A percentile compares a stretch with the other conserved stretches of the same genome.
Evolutionary conservation across 2,113 vertebrate genomes (phyloP).

Genomic region (Antennarius striatus): DNA sequence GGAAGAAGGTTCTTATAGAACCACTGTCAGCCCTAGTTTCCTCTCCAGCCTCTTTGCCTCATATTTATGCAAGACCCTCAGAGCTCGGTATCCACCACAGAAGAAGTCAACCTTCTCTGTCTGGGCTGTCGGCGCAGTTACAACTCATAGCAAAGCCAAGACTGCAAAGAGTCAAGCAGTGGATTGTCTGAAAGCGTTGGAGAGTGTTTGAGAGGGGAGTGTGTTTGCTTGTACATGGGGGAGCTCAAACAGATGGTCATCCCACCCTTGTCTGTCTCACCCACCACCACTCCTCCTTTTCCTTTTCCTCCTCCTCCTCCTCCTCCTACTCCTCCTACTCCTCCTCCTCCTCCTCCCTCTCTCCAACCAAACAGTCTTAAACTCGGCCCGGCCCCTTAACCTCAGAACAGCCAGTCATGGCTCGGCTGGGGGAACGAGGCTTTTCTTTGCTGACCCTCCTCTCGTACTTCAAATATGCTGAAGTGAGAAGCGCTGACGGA

Average conservation of each 20-base stretch:
- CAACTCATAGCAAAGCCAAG: slow-evolving; percentile 66
- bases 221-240: slow-evolving; percentile 56
- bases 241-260: slow-evolving; percentile 75
- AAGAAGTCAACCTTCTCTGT: slow-evolving; percentile 46
- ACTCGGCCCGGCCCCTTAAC: slow-evolving; percentile 55
- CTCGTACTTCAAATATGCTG: slow-evolving; percentile 66
- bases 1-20: slow-evolving; percentile 42
- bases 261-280: slow-evolving; percentile 51
- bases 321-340: slow-evolving; percentile 46
- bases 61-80: slow-evolving; percentile 51
- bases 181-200: slow-evolving; percentile 59
- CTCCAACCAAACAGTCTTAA: slow-evolving; percentile 15
- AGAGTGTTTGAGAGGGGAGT: slow-evolving; percentile 53
- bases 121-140: slow-evolving; percentile 56
- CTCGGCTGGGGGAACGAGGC: slow-evolving; percentile 37
- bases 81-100: slow-evolving; percentile 65
- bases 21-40: slow-evolving; percentile 55
- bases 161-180: slow-evolving; percentile 50
- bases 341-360: slow-evolving; percentile 47
- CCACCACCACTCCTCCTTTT: slow-evolving; percentile 47
- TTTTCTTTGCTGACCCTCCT: slow-evolving; percentile 48
- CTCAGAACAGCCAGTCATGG: slow-evolving; percentile 68
- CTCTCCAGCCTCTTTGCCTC: slow-evolving; percentile 58
- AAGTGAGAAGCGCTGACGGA: slow-evolving; percentile 63
- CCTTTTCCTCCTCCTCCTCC: slow-evolving; percentile 30